These are phyloP conservation scores for Marisa cornuarietis DNA, from an alignment of 1,140 invertebrate species.

Conservation along the genomic window DNA sequence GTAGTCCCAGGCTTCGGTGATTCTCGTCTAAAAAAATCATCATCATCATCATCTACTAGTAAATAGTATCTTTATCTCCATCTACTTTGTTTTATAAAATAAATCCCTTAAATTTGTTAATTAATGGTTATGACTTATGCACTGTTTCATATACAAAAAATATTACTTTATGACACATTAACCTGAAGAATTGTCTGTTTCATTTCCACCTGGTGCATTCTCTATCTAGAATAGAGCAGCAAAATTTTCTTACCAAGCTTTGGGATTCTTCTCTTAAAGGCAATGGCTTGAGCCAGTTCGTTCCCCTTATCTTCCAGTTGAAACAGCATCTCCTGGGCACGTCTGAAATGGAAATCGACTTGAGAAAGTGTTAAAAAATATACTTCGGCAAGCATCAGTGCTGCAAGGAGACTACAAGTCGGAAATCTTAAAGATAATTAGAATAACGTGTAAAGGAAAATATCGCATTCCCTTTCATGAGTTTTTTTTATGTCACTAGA, in stretches of 20 bases:
- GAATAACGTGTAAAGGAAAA: no score
- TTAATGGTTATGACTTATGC: no score
- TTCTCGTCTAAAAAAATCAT: neutral
- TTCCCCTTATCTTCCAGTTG: slow-evolving; percentile 17
- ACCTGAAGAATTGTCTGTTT: neutral
- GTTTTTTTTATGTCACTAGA: neutral
- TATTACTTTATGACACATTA: neutral
- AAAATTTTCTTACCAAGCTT: slow-evolving; percentile 18
- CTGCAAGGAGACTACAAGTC: no score
- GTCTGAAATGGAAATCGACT: slow-evolving; percentile 7
- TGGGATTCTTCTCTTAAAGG: slow-evolving; percentile 17
- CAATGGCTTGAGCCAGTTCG: slow-evolving; percentile 24
- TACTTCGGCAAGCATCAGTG: no score
- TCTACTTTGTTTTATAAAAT: no score
- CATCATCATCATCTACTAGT: neutral
- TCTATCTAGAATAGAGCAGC: no score
- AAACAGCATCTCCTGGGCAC: slow-evolving; percentile 27
- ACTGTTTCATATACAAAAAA: neutral
- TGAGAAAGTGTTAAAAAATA: neutral
- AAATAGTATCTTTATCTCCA: no score
- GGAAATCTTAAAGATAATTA: no score
- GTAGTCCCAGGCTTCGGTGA: neutral
- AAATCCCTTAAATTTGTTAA: no score
- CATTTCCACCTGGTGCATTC: neutral
- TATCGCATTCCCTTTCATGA: no score